Evolutionary conservation across 2,113 vertebrate genomes (phyloP).

Genomic region (Sylvietta virens): DNA sequence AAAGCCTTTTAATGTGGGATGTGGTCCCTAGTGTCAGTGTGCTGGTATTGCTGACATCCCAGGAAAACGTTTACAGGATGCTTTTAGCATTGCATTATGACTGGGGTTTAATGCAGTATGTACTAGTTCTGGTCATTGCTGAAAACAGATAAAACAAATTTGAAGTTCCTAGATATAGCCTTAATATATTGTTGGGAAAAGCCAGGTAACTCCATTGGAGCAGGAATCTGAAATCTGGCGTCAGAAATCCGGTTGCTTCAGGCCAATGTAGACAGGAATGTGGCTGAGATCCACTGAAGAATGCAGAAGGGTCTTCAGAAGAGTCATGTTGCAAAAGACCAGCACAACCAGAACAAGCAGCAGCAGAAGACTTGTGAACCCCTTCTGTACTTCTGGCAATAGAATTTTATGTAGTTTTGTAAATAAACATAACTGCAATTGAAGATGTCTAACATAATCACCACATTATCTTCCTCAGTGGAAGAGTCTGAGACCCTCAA

Average conservation of each 20-base stretch:
- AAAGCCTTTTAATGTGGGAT: not conserved
- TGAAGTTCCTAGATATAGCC: not conserved
- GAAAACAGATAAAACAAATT: not conserved
- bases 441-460: not conserved
- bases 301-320: not conserved
- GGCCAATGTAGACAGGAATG: not conserved
- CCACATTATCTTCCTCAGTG: not conserved
- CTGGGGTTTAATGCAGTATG: not conserved
- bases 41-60: slow-evolving; percentile 10
- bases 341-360: not conserved
- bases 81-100: not conserved
- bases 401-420: not conserved
- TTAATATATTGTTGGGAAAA: not conserved
- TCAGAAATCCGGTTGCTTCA: not conserved
- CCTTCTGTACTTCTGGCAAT: not conserved
- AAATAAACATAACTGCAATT: not conserved
- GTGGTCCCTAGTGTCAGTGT: slow-evolving; percentile 30
- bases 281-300: not conserved
- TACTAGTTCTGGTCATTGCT: not conserved
- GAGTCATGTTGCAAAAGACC: not conserved
- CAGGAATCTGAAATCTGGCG: not conserved
- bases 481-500: not conserved
- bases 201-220: not conserved
- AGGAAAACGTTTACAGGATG: not conserved
- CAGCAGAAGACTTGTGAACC: not conserved